Evolutionary conservation across 2,888 invertebrate species (phyloP).

Genomic region (Troides oblongomaculatus): DNA sequence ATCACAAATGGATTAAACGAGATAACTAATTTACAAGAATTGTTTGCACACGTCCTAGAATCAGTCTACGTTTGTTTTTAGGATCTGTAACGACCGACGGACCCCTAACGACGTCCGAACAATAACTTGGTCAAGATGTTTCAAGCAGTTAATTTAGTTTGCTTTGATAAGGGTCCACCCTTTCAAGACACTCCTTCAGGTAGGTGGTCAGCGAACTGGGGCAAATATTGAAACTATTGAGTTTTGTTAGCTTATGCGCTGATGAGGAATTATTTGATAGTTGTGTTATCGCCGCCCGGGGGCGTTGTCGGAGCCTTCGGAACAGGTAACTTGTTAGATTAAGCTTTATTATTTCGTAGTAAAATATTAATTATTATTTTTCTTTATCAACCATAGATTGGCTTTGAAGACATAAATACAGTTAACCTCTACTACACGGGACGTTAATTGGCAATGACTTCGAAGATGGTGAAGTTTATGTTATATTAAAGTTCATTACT

Average conservation of each 20-base stretch:
- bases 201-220: slow-evolving; percentile 57
- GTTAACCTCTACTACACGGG: too few relatives aligned
- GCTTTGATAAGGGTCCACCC: slow-evolving; percentile 74
- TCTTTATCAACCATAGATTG: too few relatives aligned
- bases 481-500: too few relatives aligned
- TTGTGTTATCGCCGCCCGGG: slow-evolving; percentile 20
- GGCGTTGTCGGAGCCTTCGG: neutral
- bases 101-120: slow-evolving; percentile 51
- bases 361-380: too few relatives aligned
- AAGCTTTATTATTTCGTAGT: neutral
- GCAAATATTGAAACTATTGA: slow-evolving; percentile 64
- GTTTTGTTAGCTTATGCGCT: slow-evolving; percentile 33
- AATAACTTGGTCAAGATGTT: slow-evolving; percentile 78
- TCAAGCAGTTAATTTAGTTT: slow-evolving; percentile 76
- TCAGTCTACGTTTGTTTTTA: slow-evolving; percentile 64
- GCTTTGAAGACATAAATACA: too few relatives aligned
- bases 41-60: slow-evolving; percentile 56
- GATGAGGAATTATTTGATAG: slow-evolving; percentile 36
- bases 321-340: slow-evolving; percentile 10
- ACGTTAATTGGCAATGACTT: too few relatives aligned
- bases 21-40: slow-evolving; percentile 55
- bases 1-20: slow-evolving; percentile 8
- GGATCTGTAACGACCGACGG: slow-evolving; percentile 58
- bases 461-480: too few relatives aligned
- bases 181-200: slow-evolving; percentile 61